Base-by-base conservation (phyloP, 1,140 invertebrate genomes). In the Oscheius sp. region DNA sequence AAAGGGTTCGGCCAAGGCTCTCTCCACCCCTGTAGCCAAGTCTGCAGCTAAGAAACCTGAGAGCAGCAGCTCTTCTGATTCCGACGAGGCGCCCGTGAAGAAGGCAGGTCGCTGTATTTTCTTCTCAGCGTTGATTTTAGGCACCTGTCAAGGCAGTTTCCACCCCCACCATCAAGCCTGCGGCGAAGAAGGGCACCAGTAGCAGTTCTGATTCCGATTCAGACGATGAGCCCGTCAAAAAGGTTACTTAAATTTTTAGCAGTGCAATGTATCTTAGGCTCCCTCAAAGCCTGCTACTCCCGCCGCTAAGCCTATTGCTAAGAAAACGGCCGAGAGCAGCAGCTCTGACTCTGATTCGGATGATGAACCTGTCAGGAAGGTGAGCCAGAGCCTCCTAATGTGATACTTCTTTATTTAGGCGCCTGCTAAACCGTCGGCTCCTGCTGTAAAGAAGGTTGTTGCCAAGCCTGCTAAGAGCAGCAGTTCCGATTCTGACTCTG, bases 311-410 rank as follows among this genome's bases (percentile, higher is more conserved):
- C 36, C 72, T 31, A 28, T 52, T 4, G 71, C 71, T 10, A 73
- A 73, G 71, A 73, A 73, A 31, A 68, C 68, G 13, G 68, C 49
- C 23, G 18, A 0, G 42, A 35, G 31, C 29, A 97, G 92, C 23
- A 35, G 31, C 29, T 73, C 68, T 20, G 64, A 71, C 34, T 69
- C 67, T 7, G 52, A 66, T 32, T 69, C 67, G 18, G 67, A 69
- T n/a, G 67, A 69, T 13, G 64, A 28, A 38, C 31, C 67, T 52
- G 31, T 68, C 32, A 72, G 73, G 69, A 72, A 73, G 20, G 28
- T 62, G 18, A 46, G 32, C 45, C 55, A 20, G 69, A 29, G 2
- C 15, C 69, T 3, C 23, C 38, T 13, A 59, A 28, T 3, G 49
- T 69, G 3, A 73, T 74, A 28, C 23, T 45, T 45, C 23, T 23